These are phyloP conservation scores for Crossocerus cetratus DNA, from an alignment of 2,888 invertebrate genomes.

Conservation along the genomic window DNA sequence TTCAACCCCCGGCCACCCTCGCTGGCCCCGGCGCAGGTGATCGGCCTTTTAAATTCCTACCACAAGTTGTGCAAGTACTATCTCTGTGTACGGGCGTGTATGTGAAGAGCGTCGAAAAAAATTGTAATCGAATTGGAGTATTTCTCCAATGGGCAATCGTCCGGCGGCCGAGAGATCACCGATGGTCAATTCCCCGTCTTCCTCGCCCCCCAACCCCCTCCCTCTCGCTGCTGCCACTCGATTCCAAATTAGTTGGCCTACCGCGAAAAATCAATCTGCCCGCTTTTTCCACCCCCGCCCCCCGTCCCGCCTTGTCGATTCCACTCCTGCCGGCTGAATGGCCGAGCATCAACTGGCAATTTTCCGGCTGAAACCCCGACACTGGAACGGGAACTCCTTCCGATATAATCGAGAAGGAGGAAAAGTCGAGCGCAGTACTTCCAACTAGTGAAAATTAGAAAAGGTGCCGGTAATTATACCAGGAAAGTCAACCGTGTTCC, in stretches of 20 bases:
- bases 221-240: constrained; percentile 36
- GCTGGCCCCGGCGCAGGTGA: constrained; percentile 41
- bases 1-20: constrained; percentile 37
- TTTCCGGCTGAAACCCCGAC: constrained; percentile 3
- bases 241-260: constrained; percentile 67
- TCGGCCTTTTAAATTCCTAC: constrained; percentile 51
- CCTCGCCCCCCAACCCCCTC: constrained; percentile 1
- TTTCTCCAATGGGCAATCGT: constrained; percentile 67
- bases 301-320: constrained; percentile 56
- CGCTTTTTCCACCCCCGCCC: constrained; percentile 57
- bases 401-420: too few species aligned
- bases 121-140: constrained; percentile 67
- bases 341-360: constrained; percentile 6
- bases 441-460: too few species aligned
- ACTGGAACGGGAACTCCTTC: background rate
- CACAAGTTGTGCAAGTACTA: too few species aligned
- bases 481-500: too few species aligned
- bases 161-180: constrained; percentile 41
- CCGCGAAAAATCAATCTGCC: constrained; percentile 74
- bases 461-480: too few species aligned
- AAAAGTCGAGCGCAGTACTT: too few species aligned
- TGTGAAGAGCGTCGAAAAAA: constrained; percentile 53
- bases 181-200: constrained; percentile 48
- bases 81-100: constrained; percentile 43
- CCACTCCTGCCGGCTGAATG: constrained; percentile 35